Evolutionary conservation across 2,888 invertebrate genomes (phyloP).

Genomic region (Drosophila hamatofila): DNA sequence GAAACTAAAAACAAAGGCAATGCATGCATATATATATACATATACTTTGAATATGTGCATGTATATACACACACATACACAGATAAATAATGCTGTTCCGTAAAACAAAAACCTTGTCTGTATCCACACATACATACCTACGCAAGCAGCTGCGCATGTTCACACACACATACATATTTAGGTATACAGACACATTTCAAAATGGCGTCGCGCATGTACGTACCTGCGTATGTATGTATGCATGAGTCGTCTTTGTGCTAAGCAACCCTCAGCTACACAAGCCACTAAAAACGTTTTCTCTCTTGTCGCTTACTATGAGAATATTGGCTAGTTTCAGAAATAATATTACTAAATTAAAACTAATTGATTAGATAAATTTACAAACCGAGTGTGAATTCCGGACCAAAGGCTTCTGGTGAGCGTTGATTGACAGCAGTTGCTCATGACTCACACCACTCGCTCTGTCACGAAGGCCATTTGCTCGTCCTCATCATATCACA

Average conservation of each 20-base stretch:
- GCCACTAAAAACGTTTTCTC: slow-evolving; percentile 8
- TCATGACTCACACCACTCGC: slow-evolving; percentile 65
- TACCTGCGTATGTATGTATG: slow-evolving; percentile 33
- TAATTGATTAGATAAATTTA: slow-evolving; percentile 63
- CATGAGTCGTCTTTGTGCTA: slow-evolving; percentile 25
- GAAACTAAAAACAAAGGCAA: slow-evolving; percentile 37
- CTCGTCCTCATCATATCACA: slow-evolving; percentile 65
- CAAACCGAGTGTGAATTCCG: slow-evolving; percentile 78
- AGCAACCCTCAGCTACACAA: slow-evolving; percentile 5
- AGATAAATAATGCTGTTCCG: slow-evolving; percentile 2
- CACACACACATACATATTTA: slow-evolving; percentile 7
- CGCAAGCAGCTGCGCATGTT: slow-evolving; percentile 5
- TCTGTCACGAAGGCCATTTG: slow-evolving; percentile 68
- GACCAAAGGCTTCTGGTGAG: slow-evolving; percentile 67
- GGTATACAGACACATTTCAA: slow-evolving; percentile 37
- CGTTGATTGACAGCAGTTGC: slow-evolving; percentile 59
- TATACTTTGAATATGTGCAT: neutral
- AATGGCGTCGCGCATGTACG: slow-evolving; percentile 54
- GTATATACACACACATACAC: neutral
- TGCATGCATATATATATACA: slow-evolving; percentile 8
- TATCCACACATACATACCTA: slow-evolving; percentile 18
- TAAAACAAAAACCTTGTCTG: slow-evolving; percentile 13
- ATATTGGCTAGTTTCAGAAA: slow-evolving; percentile 28
- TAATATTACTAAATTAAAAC: slow-evolving; percentile 29
- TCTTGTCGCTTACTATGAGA: slow-evolving; percentile 23